Base-by-base conservation (phyloP, 2,113 vertebrate genomes). In the Chamaetylas fuelleborni region DNA sequence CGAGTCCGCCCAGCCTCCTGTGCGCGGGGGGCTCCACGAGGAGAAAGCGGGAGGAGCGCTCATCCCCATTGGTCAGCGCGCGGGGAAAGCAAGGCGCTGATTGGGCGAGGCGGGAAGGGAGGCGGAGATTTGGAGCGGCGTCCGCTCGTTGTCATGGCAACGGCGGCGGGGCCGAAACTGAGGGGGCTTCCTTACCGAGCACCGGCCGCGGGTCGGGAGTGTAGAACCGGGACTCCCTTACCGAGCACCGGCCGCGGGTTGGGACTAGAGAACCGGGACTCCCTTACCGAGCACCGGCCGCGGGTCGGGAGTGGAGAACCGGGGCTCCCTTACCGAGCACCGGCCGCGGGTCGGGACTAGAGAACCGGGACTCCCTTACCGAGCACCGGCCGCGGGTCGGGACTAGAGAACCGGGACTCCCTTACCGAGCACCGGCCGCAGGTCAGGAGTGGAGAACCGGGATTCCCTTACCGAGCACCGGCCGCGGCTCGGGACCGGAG, bases 321-420 rank as follows among this genome's bases (percentile, higher is more conserved):
- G 62, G 14, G 15, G 18, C 1, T 5, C 18, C 70, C 16, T 13
- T 10, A 16, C 31, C 19, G 48, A 42, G 45, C 36, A 16, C 13
- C 24, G 58, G 31, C 38, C 29, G 42, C 1, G 19, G 40, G 19
- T 10, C 11, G 3, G 33, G 40, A 7, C 2, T 2, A 11, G 33
- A n/a, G 36, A 3, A 1, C 47, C 14, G 29, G 17, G 20, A 19
- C 2, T 2, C 9, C 72, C 20, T 50, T 31, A 17, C 36, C 14
- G 47, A 64, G 76, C 47, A 4, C 40, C 20, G 40, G 50, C 20
- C 34, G n/a, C 2, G 42, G 33, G 18, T 17, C 14, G 4, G 40
- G 33, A 11, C 1, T 3, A 8, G 31, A n/a, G 36, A 4, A 1
- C 74, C n/a, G n/a, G n/a, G n/a, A n/a, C n/a, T n/a, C n/a, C n/a